These are phyloP conservation scores for Thymelicus sylvestris DNA, from an alignment of 2,888 invertebrate genomes.

Conservation along the genomic window DNA sequence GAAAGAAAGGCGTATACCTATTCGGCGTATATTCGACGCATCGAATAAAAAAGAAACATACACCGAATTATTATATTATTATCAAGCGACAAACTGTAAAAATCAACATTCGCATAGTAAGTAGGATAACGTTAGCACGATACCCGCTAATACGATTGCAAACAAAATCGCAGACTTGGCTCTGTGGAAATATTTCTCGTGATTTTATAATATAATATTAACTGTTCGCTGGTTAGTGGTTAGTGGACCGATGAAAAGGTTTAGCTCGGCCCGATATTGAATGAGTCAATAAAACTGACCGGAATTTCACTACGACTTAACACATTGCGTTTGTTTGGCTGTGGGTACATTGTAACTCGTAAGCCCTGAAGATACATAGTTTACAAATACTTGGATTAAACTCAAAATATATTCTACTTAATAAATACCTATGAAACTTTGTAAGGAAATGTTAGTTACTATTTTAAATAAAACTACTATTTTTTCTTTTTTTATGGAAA, in stretches of 20 bases:
- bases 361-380: neutral
- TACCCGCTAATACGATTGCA: slow-evolving; percentile 64
- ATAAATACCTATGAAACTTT: too few species aligned
- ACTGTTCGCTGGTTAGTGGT: slow-evolving; percentile 76
- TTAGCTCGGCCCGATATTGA: slow-evolving; percentile 50
- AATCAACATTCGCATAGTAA: slow-evolving; percentile 66
- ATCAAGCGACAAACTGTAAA: slow-evolving; percentile 67
- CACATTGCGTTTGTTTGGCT: slow-evolving; percentile 47
- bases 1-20: too few species aligned
- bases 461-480: too few species aligned
- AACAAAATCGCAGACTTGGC: slow-evolving; percentile 63
- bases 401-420: too few species aligned
- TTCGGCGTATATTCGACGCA: too few species aligned
- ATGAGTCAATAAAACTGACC: slow-evolving; percentile 68
- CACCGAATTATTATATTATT: slow-evolving; percentile 59
- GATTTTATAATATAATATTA: slow-evolving; percentile 81
- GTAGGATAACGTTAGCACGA: slow-evolving; percentile 76
- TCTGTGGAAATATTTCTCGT: slow-evolving; percentile 68
- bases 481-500: too few species aligned
- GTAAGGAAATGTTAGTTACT: too few species aligned
- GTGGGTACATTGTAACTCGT: slow-evolving; percentile 7
- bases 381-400: slow-evolving; percentile 4
- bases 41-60: too few species aligned
- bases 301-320: slow-evolving; percentile 66
- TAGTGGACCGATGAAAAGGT: slow-evolving; percentile 65